Evolutionary conservation across 2,113 vertebrate genomes (phyloP).

Genomic region (Platycercus adscitus): DNA sequence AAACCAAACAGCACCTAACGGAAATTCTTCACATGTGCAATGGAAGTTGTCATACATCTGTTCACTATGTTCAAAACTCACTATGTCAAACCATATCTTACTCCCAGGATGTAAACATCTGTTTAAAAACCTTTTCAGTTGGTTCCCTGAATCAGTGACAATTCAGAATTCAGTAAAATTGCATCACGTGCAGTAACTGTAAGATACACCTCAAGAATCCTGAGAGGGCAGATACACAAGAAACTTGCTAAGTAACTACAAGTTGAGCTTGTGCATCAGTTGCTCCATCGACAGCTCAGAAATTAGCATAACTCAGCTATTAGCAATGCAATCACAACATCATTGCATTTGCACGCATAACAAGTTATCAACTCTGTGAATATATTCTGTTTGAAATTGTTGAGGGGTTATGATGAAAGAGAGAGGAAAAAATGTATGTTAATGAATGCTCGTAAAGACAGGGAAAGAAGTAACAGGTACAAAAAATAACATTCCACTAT

Average conservation of each 20-base stretch:
- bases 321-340: neutral
- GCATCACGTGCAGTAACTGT: neutral
- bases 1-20: neutral
- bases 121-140: neutral
- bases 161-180: neutral
- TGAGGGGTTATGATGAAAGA: neutral
- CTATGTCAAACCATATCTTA: neutral
- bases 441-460: neutral
- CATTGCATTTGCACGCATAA: neutral
- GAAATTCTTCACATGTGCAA: neutral
- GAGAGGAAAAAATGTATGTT: neutral
- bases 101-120: neutral
- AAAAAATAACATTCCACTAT: neutral
- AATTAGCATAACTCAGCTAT: neutral
- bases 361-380: neutral
- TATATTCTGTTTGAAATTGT: neutral
- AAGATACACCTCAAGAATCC: neutral
- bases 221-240: neutral
- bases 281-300: neutral
- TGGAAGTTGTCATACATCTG: neutral
- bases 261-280: neutral
- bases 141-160: neutral
- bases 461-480: neutral
- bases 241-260: neutral
- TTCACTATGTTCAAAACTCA: neutral